Percentiles rank a stretch among this genome's conserved stretches.
These are phyloP conservation scores for Caenorhabditis uteleia DNA, from an alignment of 2,888 invertebrate species.

Conservation along the genomic window DNA sequence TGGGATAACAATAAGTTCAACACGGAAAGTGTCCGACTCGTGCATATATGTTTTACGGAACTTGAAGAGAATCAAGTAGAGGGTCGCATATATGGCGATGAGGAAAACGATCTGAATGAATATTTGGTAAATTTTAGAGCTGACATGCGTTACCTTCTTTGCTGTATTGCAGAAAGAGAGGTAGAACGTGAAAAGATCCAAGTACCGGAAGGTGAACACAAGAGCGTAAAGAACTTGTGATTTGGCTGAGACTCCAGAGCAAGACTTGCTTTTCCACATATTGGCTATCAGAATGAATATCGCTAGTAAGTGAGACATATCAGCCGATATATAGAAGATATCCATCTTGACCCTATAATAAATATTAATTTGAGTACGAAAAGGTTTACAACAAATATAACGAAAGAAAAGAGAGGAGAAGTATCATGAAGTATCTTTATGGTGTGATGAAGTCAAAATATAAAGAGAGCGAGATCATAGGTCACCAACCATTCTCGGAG, in stretches of 20 bases:
- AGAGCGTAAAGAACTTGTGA: constrained; percentile 64
- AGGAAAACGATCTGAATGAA: constrained; percentile 77
- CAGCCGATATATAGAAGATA: constrained; percentile 94
- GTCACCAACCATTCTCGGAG: no score
- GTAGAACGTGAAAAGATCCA: constrained; percentile 92
- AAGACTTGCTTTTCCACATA: constrained; percentile 48
- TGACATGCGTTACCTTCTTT: constrained; percentile 81
- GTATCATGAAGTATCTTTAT: no score
- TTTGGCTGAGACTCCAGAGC: constrained; percentile 49
- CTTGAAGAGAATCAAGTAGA: constrained; percentile 86
- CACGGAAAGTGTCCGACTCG: constrained; percentile 95
- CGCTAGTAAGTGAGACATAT: constrained; percentile 93
- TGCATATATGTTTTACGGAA: constrained; percentile 72
- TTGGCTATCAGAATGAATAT: constrained; percentile 88
- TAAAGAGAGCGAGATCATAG: no score
- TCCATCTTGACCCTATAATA: constrained; percentile 78
- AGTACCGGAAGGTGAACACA: constrained; percentile 76
- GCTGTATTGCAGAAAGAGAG: constrained; percentile 92
- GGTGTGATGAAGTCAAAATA: no score
- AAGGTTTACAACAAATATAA: constrained; percentile 1
- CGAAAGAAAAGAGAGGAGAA: no score
- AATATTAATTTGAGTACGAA: neutral
- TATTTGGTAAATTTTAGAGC: neutral
- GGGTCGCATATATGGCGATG: constrained; percentile 81
- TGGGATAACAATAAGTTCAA: constrained; percentile 91